Percentiles rank a stretch among this genome's conserved stretches.
phyloP scores from a whole-genome alignment of 2,113 vertebrate genomes.

The Progne subis region DNA sequence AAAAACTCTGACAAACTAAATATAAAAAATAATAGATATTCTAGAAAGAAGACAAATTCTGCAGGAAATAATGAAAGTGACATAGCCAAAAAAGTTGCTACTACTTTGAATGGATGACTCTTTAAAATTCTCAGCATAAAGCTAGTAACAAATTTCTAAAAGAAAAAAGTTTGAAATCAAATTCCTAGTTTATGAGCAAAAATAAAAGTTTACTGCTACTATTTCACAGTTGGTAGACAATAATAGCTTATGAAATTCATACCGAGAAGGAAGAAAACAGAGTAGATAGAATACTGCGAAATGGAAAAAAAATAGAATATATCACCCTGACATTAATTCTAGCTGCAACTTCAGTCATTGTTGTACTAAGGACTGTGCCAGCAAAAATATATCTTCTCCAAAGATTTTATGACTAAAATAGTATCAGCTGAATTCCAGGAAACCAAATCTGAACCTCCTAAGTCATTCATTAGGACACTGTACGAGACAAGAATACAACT shows the following conservation, averaged over 20 bases:
- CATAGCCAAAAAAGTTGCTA: background rate
- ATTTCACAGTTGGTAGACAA: background rate
- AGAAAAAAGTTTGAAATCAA: background rate
- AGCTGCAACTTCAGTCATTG: background rate
- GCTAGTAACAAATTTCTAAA: background rate
- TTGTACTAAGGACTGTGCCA: background rate
- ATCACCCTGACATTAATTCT: background rate
- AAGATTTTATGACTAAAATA: background rate
- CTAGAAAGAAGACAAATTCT: background rate
- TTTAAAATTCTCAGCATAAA: constrained; percentile 12
- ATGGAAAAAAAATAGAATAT: background rate
- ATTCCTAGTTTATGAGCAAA: background rate
- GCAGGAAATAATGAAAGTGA: background rate
- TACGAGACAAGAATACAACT: background rate
- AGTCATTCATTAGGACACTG: background rate
- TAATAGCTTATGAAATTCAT: background rate
- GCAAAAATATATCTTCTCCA: background rate
- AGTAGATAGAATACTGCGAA: background rate
- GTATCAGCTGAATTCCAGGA: background rate
- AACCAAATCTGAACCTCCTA: background rate
- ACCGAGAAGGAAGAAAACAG: background rate
- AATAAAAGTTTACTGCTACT: background rate
- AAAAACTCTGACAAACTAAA: background rate
- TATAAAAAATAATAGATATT: background rate
- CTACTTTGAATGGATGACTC: background rate